Conservation (phyloP, 2,797 vertebrate genomes). For the Platyrinchus mystaceus region DNA sequence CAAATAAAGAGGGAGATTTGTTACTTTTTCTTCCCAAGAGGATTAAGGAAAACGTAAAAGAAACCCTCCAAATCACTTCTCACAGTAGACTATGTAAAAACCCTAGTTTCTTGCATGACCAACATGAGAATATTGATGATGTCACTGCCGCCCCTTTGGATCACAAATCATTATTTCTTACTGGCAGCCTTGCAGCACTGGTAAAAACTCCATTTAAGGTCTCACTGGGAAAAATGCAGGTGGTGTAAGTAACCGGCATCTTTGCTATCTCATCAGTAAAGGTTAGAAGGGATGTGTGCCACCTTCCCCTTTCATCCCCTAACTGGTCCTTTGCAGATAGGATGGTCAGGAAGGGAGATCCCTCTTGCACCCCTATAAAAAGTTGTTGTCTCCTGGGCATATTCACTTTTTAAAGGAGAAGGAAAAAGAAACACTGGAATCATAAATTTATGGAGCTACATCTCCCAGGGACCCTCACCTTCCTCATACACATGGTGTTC, state of each 20-base stretch:
- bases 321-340: neutral
- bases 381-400: neutral
- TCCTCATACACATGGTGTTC: neutral
- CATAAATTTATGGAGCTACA: neutral
- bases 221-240: neutral
- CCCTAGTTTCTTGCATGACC: neutral
- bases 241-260: neutral
- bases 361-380: neutral
- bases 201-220: neutral
- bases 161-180: neutral
- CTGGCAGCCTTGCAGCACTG: neutral
- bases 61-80: neutral
- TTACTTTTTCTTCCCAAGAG: slow-evolving; percentile 9
- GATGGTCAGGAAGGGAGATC: neutral
- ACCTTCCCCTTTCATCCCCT: neutral
- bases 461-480: neutral
- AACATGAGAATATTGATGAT: neutral
- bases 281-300: neutral
- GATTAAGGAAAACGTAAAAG: slow-evolving; percentile 14
- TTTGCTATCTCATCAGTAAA: neutral
- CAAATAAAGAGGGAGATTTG: slow-evolving; percentile 30
- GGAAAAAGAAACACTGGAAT: neutral
- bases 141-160: neutral
- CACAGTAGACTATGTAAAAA: neutral
- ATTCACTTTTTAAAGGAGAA: neutral